Conservation (phyloP, 2,888 invertebrate genomes). For the Desoria tigrina region DNA sequence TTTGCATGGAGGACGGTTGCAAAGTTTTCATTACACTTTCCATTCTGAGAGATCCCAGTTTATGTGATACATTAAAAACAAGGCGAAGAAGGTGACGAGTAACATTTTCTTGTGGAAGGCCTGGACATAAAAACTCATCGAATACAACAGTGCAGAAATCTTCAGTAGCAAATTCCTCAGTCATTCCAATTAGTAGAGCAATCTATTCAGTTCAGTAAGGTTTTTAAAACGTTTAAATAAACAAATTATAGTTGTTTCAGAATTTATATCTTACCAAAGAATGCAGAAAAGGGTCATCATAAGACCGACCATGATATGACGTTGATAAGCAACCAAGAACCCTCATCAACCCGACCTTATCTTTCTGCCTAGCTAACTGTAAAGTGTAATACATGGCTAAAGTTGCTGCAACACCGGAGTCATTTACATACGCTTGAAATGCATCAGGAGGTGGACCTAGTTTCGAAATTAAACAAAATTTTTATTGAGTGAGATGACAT, state of each 20-base stretch:
- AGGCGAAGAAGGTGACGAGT: slow-evolving; percentile 86
- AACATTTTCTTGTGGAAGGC: slow-evolving; percentile 84
- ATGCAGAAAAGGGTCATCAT: slow-evolving; percentile 93
- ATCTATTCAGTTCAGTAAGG: slow-evolving; percentile 57
- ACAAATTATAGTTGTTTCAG: slow-evolving; percentile 6
- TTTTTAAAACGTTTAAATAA: not conserved
- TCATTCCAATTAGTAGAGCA: slow-evolving; percentile 79
- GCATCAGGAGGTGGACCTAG: slow-evolving; percentile 85
- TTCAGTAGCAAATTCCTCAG: slow-evolving; percentile 89
- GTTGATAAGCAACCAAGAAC: slow-evolving; percentile 86
- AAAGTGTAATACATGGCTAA: slow-evolving; percentile 93
- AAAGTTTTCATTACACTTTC: slow-evolving; percentile 79
- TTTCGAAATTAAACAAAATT: too few relatives aligned
- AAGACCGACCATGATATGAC: slow-evolving; percentile 87
- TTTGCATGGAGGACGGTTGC: slow-evolving; percentile 61
- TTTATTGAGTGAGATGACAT: not conserved
- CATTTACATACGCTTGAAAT: slow-evolving; percentile 86
- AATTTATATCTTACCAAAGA: slow-evolving; percentile 66
- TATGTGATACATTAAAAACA: slow-evolving; percentile 85
- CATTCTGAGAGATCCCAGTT: slow-evolving; percentile 75
- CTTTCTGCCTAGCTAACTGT: slow-evolving; percentile 79
- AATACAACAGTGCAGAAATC: slow-evolving; percentile 94
- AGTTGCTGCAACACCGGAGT: slow-evolving; percentile 87
- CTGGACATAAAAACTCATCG: slow-evolving; percentile 92
- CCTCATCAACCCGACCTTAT: slow-evolving; percentile 76